phyloP scores from a whole-genome alignment of 2,888 invertebrate genomes.

The Drosophila melanocephala region DNA sequence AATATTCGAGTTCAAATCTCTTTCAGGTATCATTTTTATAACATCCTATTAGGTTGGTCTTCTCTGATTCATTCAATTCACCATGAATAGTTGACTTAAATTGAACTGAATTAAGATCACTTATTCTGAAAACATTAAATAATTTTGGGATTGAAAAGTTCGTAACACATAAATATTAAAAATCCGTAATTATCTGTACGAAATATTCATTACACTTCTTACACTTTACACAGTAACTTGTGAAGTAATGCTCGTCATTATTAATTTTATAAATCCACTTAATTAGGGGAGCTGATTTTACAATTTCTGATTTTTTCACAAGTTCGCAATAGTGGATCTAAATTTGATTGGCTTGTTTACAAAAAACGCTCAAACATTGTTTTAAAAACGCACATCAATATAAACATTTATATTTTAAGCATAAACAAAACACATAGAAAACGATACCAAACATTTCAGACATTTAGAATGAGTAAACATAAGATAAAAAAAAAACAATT shows the following conservation, averaged over 20 bases:
- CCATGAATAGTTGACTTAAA: background rate
- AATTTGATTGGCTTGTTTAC: background rate
- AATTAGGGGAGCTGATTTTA: background rate
- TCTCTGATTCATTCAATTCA: background rate
- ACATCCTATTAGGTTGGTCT: background rate
- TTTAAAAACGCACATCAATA: background rate
- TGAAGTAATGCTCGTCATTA: background rate
- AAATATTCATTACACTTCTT: background rate
- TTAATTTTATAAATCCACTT: background rate
- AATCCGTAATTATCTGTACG: background rate
- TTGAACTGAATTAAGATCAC: background rate
- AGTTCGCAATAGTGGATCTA: background rate
- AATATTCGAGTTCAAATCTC: background rate
- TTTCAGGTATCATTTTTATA: background rate
- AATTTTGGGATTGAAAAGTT: background rate
- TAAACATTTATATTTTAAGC: background rate
- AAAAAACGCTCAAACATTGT: background rate
- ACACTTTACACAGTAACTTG: background rate
- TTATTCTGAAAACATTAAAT: background rate
- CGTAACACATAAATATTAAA: background rate
- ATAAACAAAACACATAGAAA: background rate
- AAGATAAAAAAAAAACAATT: background rate
- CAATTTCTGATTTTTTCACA: background rate
- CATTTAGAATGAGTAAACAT: background rate
- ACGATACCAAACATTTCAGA: conserved; percentile 9